Conservation (phyloP, 2,797 vertebrate species). For the Phataginus tricuspis region DNA sequence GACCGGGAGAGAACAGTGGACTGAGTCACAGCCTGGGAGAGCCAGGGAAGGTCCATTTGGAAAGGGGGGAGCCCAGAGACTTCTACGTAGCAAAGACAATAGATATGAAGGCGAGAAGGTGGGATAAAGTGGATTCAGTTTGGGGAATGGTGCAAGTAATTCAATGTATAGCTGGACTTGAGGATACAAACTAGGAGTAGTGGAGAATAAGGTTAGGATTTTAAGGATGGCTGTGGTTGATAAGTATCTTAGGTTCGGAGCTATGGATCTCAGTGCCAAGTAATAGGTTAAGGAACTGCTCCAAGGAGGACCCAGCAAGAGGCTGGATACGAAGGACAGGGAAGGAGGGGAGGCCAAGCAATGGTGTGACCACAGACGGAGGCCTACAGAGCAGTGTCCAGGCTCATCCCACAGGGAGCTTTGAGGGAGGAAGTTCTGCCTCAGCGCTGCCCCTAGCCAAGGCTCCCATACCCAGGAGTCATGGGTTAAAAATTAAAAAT, state of each 20-base stretch:
- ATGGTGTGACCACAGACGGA: neutral
- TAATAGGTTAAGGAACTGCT: neutral
- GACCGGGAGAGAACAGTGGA: neutral
- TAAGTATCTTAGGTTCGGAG: neutral
- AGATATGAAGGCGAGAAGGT: neutral
- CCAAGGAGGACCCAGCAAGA: neutral
- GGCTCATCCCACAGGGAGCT: neutral
- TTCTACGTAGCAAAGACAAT: neutral
- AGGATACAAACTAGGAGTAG: neutral
- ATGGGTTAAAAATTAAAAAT: neutral
- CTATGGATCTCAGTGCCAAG: neutral
- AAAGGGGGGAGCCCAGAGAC: neutral
- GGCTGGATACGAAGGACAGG: neutral
- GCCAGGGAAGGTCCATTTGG: neutral
- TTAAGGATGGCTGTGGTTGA: neutral
- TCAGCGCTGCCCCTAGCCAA: neutral
- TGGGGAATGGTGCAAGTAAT: neutral
- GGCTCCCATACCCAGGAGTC: neutral
- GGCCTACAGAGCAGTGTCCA: neutral
- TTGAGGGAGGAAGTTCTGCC: neutral
- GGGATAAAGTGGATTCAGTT: neutral
- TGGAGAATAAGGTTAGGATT: neutral
- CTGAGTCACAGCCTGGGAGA: neutral
- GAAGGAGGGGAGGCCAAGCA: neutral
- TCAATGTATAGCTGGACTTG: neutral